Evolutionary conservation across 2,888 invertebrate species (phyloP), one percentile per base, ranked within the genome.

Genomic region (Diarsia dahlii): DNA sequence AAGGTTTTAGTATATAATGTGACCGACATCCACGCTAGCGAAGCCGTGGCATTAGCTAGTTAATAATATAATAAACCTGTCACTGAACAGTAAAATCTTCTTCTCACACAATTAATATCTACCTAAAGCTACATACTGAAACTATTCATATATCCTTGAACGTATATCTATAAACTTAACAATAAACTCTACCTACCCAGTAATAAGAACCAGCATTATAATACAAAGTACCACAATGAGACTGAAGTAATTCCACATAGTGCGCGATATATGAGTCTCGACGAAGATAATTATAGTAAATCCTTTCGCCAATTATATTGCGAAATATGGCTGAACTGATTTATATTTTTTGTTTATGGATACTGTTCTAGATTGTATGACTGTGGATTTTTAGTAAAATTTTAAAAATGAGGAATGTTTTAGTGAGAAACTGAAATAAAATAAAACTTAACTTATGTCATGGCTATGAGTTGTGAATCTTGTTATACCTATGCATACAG

Each of bases 271-370:
- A 87, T 75, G 77, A 80, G 52, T 56, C 69, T 60, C 15, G 56
- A 56, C 39, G 65, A 28, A 62, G 39, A 71, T 79, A 74, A 81
- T 85, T 82, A 86, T 64, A 67, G 77, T 87, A 82, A 86, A 87
- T 87, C 87, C 80, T 74, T 71, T 76, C 66, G 80, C 83, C 84
- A 87, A 86, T 87, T 87, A 87, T 73, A 74, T 67, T 18, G 45
- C 64, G 50, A 80, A 78, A 74, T 84, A 87, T 83, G 68, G 56
- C 67, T 34, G 48, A n/a, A 58, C 70, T 65, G 70, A 78, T 81
- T 77, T 75, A 79, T 84, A 73, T 65, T 63, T 71, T 73, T 79
- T 66, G n/a, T 82, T 71, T 65, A 83, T 62, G 56, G 10, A 58
- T 63, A 66, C 28, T 72, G 68, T 71, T 76, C 46, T 82, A 56